These are phyloP conservation scores for Palythoa caribaeorum DNA, from an alignment of 92 coral and sea anemone species.

Conservation along the genomic window DNA sequence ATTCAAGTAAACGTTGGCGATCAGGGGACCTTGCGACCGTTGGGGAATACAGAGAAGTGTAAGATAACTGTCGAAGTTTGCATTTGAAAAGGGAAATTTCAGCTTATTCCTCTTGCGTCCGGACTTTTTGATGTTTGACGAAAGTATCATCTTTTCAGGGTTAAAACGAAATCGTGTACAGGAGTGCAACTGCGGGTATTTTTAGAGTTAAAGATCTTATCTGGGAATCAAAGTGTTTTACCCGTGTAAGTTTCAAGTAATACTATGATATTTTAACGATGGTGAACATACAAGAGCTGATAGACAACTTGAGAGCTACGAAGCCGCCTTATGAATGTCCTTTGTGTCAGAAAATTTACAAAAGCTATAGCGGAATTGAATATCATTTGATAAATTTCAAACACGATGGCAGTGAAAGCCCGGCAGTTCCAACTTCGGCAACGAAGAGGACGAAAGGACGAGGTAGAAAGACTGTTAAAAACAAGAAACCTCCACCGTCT, in stretches of 20 bases:
- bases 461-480: slow-evolving; percentile 91
- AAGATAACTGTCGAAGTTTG: slow-evolving; percentile 19
- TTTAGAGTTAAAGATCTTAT: slow-evolving; percentile 49
- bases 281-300: slow-evolving; percentile 95
- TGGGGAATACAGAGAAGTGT: slow-evolving; percentile 13
- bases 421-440: slow-evolving; percentile 74
- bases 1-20: slow-evolving; percentile 30
- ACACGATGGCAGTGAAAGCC: slow-evolving; percentile 94
- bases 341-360: slow-evolving; percentile 98
- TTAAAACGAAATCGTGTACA: slow-evolving; percentile 62
- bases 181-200: slow-evolving; percentile 36
- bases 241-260: slow-evolving; percentile 23
- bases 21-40: slow-evolving; percentile 11
- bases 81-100: slow-evolving; percentile 1
- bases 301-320: slow-evolving; percentile 94
- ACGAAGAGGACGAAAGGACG: slow-evolving; percentile 91
- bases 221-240: slow-evolving; percentile 15
- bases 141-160: slow-evolving; percentile 70
- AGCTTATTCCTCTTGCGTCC: slow-evolving; percentile 6
- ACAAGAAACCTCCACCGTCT: slow-evolving; percentile 94
- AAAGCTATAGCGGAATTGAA: slow-evolving; percentile 99
- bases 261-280: slow-evolving; percentile 74
- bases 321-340: slow-evolving; percentile 99
- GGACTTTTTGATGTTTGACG: slow-evolving; percentile 67
- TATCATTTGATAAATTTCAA: slow-evolving; percentile 96